These are phyloP conservation scores for Neotragus pygmaeus DNA, from an alignment of 2,113 vertebrate species.

Conservation along the genomic window DNA sequence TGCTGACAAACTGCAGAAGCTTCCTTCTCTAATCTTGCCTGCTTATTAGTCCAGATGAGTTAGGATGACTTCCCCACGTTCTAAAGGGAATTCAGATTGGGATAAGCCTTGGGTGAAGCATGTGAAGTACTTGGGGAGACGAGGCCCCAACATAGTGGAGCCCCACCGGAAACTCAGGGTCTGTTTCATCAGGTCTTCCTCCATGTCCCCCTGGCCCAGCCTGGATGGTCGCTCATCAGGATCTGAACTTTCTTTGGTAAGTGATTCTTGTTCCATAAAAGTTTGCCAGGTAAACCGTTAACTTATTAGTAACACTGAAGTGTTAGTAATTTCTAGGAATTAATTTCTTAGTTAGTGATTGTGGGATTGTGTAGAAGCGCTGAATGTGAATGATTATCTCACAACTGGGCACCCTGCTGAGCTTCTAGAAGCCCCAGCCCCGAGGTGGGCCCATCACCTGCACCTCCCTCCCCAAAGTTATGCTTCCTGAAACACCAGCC, in stretches of 20 bases:
- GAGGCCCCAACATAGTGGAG: neutral
- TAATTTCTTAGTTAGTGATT: neutral
- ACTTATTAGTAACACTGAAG: neutral
- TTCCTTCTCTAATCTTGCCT: neutral
- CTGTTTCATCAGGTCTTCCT: neutral
- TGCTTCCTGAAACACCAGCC: neutral
- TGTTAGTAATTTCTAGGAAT: neutral
- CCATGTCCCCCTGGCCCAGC: neutral
- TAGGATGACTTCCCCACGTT: neutral
- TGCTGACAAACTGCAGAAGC: neutral
- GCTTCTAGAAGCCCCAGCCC: neutral
- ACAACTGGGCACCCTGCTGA: neutral
- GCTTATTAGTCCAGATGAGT: neutral
- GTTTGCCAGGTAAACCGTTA: neutral
- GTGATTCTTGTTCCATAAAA: neutral
- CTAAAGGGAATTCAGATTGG: neutral
- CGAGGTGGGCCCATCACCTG: neutral
- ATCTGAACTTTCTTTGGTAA: neutral
- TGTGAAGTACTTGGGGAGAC: neutral
- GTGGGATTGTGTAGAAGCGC: neutral
- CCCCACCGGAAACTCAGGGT: neutral
- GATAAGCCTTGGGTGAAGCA: neutral
- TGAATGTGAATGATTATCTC: neutral
- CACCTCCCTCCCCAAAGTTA: neutral
- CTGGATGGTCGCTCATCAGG: neutral